phyloP scores from a whole-genome alignment of 1,140 invertebrate genomes.

The Semibalanus balanoides region DNA sequence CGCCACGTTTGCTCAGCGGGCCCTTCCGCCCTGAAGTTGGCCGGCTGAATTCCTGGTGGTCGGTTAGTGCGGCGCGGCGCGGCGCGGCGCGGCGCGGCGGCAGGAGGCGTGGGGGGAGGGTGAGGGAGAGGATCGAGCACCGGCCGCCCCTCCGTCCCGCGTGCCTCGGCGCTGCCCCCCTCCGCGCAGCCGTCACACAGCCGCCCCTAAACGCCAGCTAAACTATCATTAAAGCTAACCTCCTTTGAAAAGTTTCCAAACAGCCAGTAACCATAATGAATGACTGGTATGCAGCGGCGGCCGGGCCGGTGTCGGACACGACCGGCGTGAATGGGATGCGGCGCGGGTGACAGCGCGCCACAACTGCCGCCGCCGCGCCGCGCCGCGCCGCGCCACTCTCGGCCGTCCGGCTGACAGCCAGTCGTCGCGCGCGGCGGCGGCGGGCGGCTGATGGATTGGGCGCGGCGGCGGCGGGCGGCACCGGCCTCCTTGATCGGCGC shows the following conservation, averaged over 20 bases:
- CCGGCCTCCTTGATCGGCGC: not conserved
- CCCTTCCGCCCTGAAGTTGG: not conserved
- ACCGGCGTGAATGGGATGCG: not conserved
- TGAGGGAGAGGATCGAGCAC: too few relatives aligned
- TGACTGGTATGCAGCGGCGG: not conserved
- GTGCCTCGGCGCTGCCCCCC: not conserved
- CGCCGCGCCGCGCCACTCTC: too few relatives aligned
- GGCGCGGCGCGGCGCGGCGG: too few relatives aligned
- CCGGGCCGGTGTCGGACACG: not conserved
- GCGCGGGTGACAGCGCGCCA: not conserved
- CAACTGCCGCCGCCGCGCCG: too few relatives aligned
- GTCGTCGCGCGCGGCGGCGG: not conserved
- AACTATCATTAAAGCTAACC: slow-evolving; percentile 1
- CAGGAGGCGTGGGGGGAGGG: too few relatives aligned
- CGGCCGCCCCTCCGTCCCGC: too few relatives aligned
- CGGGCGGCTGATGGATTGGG: not conserved
- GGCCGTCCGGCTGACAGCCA: not conserved
- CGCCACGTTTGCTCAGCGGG: too few relatives aligned
- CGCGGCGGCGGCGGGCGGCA: too few relatives aligned
- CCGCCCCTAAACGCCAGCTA: not conserved
- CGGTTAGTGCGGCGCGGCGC: too few relatives aligned
- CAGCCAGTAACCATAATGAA: not conserved
- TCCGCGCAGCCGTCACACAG: not conserved
- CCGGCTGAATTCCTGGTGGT: not conserved
- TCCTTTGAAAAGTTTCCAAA: not conserved